These are phyloP conservation scores for Leptura quadrifasciata DNA, from an alignment of 2,888 invertebrate species.

Conservation along the genomic window DNA sequence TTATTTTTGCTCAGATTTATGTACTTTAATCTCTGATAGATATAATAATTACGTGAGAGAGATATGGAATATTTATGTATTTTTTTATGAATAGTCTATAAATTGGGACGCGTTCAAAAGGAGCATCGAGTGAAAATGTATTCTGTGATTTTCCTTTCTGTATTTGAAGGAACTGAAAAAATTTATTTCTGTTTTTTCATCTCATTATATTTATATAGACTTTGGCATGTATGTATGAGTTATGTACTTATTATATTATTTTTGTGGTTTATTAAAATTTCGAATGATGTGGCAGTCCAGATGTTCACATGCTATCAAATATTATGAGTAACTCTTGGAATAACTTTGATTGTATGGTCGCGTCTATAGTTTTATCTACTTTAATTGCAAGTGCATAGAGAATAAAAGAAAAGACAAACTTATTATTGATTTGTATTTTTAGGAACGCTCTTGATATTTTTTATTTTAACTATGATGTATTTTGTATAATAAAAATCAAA, in stretches of 20 bases:
- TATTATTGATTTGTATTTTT: conserved; percentile 27
- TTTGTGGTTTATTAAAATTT: neutral
- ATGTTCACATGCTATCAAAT: neutral
- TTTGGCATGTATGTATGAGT: neutral
- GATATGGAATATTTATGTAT: conserved; percentile 34
- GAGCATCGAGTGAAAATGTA: neutral
- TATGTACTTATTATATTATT: neutral
- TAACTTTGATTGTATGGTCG: neutral
- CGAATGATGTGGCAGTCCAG: conserved; percentile 8
- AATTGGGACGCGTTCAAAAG: conserved; percentile 23
- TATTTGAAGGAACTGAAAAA: neutral
- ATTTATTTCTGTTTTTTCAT: neutral
- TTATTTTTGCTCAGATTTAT: conserved; percentile 39
- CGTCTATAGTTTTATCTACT: conserved; percentile 10
- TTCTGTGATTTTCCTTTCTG: conserved; percentile 2
- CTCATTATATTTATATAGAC: neutral
- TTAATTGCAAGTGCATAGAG: conserved; percentile 8
- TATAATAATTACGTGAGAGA: conserved; percentile 7
- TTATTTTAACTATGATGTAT: conserved; percentile 34
- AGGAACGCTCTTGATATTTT: conserved; percentile 17
- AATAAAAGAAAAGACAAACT: conserved; percentile 12
- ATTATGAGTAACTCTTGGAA: neutral
- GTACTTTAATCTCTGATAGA: conserved; percentile 31
- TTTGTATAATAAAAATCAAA: conserved; percentile 36
- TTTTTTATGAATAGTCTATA: conserved; percentile 23